phyloP scores from a whole-genome alignment of 2,888 invertebrate species.

The Andricus quercusramuli region DNA sequence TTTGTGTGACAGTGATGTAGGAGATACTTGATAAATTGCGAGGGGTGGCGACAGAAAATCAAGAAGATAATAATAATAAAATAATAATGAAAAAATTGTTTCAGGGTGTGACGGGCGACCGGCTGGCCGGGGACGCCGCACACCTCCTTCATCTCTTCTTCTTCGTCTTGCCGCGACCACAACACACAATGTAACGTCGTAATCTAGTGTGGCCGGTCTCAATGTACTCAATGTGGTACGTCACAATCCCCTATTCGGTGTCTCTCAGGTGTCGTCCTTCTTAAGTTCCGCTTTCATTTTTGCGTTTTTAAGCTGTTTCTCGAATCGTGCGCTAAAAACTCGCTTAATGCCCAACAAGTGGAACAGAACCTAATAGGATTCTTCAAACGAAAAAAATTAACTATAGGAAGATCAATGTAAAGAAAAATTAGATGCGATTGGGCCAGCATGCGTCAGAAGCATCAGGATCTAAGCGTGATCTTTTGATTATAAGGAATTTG shows the following conservation, averaged over 20 bases:
- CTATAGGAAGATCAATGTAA: too few species aligned
- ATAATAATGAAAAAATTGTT: slow-evolving; percentile 62
- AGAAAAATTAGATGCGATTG: not conserved
- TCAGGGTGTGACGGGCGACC: slow-evolving; percentile 79
- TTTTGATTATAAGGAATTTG: too few species aligned
- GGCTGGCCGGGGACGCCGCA: slow-evolving; percentile 78
- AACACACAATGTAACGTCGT: slow-evolving; percentile 75
- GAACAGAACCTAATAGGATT: not conserved
- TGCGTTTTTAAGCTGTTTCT: slow-evolving; percentile 58
- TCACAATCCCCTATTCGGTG: slow-evolving; percentile 76
- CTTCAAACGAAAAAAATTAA: not conserved
- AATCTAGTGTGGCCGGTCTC: slow-evolving; percentile 74
- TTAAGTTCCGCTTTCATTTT: slow-evolving; percentile 64
- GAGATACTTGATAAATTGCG: slow-evolving; percentile 50
- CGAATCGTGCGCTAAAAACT: slow-evolving; percentile 19
- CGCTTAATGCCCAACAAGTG: not conserved
- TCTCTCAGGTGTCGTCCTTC: slow-evolving; percentile 69
- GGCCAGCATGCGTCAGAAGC: too few species aligned
- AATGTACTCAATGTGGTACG: slow-evolving; percentile 78
- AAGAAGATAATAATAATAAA: slow-evolving; percentile 75
- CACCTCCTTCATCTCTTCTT: slow-evolving; percentile 77
- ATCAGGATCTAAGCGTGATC: too few species aligned
- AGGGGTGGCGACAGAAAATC: slow-evolving; percentile 60
- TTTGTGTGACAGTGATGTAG: not conserved
- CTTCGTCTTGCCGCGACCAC: slow-evolving; percentile 77